Conservation (phyloP, 2,888 invertebrate genomes). For the Nipponacmea schrenckii region DNA sequence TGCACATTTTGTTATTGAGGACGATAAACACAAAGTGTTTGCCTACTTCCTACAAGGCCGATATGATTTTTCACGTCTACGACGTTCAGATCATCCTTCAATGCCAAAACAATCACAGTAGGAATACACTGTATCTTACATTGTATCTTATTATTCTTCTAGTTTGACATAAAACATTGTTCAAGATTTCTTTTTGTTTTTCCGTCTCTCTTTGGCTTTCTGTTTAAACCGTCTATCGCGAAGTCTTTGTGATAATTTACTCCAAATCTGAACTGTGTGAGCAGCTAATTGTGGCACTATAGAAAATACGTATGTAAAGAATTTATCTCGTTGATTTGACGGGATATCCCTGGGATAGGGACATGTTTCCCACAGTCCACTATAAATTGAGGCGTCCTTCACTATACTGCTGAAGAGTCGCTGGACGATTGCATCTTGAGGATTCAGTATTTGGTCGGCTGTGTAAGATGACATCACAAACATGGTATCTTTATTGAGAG, state of each 20-base stretch:
- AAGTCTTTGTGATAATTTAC: not conserved
- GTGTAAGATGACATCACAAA: not conserved
- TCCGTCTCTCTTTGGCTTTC: not conserved
- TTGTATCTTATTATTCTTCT: too few relatives aligned
- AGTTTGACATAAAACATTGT: too few relatives aligned
- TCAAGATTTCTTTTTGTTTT: too few relatives aligned
- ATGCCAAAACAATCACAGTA: too few relatives aligned
- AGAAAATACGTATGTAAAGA: not conserved
- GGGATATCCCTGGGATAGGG: not conserved
- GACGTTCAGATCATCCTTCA: too few relatives aligned
- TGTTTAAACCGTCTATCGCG: conserved; percentile 5
- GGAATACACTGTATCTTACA: too few relatives aligned
- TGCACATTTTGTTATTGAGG: too few relatives aligned
- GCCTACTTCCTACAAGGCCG: too few relatives aligned
- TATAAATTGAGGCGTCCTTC: not conserved
- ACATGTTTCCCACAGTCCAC: not conserved
- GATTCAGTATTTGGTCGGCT: not conserved
- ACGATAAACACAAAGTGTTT: too few relatives aligned
- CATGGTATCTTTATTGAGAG: not conserved
- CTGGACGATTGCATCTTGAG: not conserved
- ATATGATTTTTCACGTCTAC: too few relatives aligned
- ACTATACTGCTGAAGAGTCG: not conserved
- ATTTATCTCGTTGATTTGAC: not conserved
- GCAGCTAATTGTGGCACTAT: not conserved
- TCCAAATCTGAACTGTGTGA: not conserved